phyloP scores from a whole-genome alignment of 2,888 invertebrate species.

The Phaedon cochleariae region DNA sequence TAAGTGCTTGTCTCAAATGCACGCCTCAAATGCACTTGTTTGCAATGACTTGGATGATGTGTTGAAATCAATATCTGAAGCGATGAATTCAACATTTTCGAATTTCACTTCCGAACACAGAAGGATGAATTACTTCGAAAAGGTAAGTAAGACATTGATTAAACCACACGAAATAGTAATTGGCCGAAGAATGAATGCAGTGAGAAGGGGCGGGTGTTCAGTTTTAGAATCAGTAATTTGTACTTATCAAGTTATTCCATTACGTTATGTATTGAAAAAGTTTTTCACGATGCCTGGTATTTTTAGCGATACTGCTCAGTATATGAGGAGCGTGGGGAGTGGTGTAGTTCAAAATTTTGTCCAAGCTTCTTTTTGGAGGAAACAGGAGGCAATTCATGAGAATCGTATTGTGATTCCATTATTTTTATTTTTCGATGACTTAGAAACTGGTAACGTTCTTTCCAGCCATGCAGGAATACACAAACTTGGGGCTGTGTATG shows the following conservation, averaged over 20 bases:
- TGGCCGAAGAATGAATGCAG: slow-evolving; percentile 12
- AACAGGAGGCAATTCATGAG: background rate
- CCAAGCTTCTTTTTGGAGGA: slow-evolving; percentile 8
- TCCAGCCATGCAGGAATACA: slow-evolving; percentile 40
- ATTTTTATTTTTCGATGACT: slow-evolving; percentile 43
- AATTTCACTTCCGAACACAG: slow-evolving; percentile 17
- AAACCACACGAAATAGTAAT: slow-evolving; percentile 10
- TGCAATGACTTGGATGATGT: slow-evolving; percentile 5
- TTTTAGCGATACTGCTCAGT: slow-evolving; percentile 13
- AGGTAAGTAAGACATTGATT: slow-evolving; percentile 7
- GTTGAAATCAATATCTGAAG: slow-evolving; percentile 4
- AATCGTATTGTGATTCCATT: no score
- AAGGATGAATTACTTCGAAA: slow-evolving; percentile 21
- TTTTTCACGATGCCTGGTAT: slow-evolving; percentile 8
- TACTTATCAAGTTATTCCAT: slow-evolving; percentile 15
- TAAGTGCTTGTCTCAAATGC: slow-evolving; percentile 11
- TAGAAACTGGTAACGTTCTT: slow-evolving; percentile 43
- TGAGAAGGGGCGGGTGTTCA: background rate
- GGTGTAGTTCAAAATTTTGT: slow-evolving; percentile 11
- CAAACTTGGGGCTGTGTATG: slow-evolving; percentile 44
- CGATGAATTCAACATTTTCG: slow-evolving; percentile 2
- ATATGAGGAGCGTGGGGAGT: background rate
- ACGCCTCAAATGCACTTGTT: background rate
- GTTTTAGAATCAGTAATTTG: slow-evolving; percentile 16
- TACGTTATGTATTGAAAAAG: slow-evolving; percentile 8